These are phyloP conservation scores for Neoseiulus cucumeris DNA, from an alignment of 1,140 invertebrate genomes.

Conservation along the genomic window DNA sequence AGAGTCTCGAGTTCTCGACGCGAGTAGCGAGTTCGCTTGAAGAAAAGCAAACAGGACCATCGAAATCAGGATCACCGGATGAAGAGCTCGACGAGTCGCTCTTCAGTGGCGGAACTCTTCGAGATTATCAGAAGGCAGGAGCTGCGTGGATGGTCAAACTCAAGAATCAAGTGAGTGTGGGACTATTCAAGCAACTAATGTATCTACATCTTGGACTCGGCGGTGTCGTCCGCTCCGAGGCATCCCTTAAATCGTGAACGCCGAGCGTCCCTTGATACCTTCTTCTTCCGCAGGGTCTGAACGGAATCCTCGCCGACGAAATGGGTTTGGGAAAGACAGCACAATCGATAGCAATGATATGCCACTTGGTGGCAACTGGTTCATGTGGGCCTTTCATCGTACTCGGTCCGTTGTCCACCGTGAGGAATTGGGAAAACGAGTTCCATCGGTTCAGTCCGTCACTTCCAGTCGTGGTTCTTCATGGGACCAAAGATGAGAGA, in stretches of 20 bases:
- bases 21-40: not conserved
- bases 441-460: constrained; percentile 99
- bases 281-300: constrained; percentile 11
- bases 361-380: constrained; percentile 14
- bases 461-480: constrained; percentile 32
- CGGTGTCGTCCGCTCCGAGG: no score
- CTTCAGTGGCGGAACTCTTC: not conserved
- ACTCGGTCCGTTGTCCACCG: constrained; percentile 87
- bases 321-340: constrained; percentile 19
- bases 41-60: not conserved
- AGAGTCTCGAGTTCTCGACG: not conserved
- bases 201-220: no score
- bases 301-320: constrained; percentile 19
- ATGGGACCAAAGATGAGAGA: not conserved
- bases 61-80: not conserved
- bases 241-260: no score
- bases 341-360: constrained; percentile 16
- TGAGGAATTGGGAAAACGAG: constrained; percentile 99
- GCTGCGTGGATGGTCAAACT: not conserved
- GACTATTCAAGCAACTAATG: no score
- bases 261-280: no score
- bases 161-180: no score
- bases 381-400: constrained; percentile 68
- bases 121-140: not conserved
- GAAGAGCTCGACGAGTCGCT: not conserved